Percentiles rank a stretch among this genome's conserved stretches.
Conservation (phyloP, 2,888 invertebrate species). For the Frankliniella fusca region DNA sequence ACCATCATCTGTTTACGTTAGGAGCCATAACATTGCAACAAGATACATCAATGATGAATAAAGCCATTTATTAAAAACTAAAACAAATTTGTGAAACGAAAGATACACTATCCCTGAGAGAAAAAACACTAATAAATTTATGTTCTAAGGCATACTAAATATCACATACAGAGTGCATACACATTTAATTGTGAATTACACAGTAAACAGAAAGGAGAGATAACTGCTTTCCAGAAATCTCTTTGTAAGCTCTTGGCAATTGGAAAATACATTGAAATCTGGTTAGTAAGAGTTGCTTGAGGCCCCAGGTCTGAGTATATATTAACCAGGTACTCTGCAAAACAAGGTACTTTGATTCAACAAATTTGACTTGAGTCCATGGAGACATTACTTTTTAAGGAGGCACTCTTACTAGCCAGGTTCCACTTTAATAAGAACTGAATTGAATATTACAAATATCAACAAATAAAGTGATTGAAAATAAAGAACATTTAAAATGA, state of each 20-base stretch:
- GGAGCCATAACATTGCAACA: no score
- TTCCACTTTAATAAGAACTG: no score
- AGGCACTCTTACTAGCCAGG: no score
- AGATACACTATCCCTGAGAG: constrained; percentile 19
- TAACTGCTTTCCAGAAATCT: background rate
- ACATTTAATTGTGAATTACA: background rate
- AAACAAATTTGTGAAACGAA: constrained; percentile 7
- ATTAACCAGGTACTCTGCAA: no score
- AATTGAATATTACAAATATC: background rate
- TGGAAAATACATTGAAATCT: no score
- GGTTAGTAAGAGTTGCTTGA: no score
- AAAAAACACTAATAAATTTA: background rate
- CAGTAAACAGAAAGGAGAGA: background rate
- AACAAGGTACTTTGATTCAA: no score
- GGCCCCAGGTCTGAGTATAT: no score
- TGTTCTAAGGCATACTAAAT: constrained; percentile 1
- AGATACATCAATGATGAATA: background rate
- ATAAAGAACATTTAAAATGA: background rate
- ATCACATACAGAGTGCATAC: background rate
- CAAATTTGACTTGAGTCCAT: no score
- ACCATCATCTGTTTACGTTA: no score
- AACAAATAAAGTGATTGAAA: background rate
- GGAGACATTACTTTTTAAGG: no score
- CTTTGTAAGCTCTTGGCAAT: background rate
- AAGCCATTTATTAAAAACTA: background rate